phyloP scores from a whole-genome alignment of 2,113 vertebrate genomes.

The Eidolon helvum region DNA sequence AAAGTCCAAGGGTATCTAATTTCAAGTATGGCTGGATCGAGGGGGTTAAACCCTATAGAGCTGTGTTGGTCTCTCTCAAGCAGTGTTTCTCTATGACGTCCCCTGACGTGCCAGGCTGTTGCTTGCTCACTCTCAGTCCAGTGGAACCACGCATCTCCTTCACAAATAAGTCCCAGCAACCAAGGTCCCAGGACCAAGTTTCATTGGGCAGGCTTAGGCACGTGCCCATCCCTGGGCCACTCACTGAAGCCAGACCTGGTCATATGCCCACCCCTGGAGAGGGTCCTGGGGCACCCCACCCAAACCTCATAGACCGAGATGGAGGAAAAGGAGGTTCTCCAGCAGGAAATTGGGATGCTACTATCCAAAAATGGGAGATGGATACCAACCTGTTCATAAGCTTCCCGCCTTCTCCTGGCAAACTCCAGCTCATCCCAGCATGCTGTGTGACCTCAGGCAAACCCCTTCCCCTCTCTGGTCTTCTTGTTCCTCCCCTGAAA shows the following conservation, averaged over 20 bases:
- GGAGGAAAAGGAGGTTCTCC: background rate
- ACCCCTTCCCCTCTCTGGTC: background rate
- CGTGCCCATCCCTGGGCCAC: background rate
- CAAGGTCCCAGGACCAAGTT: background rate
- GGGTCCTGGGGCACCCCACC: background rate
- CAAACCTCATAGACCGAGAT: background rate
- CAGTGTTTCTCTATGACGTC: background rate
- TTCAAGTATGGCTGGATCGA: background rate
- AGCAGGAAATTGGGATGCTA: background rate
- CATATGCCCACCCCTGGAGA: background rate
- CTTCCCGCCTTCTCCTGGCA: background rate
- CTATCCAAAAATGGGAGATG: background rate
- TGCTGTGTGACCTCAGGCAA: background rate
- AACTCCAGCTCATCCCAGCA: background rate
- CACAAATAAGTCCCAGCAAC: background rate
- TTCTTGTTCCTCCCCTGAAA: conserved; percentile 8
- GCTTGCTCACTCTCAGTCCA: background rate
- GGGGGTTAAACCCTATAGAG: background rate
- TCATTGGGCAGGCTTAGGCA: background rate
- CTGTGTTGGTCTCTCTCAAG: background rate
- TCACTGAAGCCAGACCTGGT: background rate
- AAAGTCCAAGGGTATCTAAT: background rate
- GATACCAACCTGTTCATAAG: no score
- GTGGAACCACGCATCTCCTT: background rate
- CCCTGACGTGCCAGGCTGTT: background rate